Base-by-base conservation (phyloP, 2,113 vertebrate species). In the Melospiza georgiana region DNA sequence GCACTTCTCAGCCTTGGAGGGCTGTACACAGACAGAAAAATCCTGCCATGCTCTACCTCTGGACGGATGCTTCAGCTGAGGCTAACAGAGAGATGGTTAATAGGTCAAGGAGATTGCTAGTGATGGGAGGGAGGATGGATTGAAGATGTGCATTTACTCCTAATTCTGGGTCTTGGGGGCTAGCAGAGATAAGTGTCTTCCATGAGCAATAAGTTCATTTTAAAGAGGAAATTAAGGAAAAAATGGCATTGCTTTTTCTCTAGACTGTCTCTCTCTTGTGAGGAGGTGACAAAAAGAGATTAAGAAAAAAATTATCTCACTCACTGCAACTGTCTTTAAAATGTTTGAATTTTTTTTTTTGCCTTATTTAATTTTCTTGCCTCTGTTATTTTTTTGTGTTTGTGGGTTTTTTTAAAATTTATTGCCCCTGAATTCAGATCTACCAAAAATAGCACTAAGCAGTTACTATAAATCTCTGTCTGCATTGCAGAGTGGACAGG, bases 91-190 rank as follows among this genome's bases (percentile, higher is more conserved):
- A 66, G 59, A 72, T 39, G 30, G 69, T 65, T 94, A 88, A 93
- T 89, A 90, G 90, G 78, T 94, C 90, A 96, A 90, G 83, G 82
- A 91, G 72, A 90, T 89, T 96, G 76, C 31, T 87, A 57, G 55
- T 67, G 89, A 90, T 77, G 84, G 65, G 62, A 95, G 12, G 72
- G 74, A 41, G 41, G 41, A 41, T 91, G 84, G 75, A 93, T 33
- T 92, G 81, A 90, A 79, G 48, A 65, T 74, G 63, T 65, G 44
- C 51, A 74, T 93, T 95, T 88, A 82, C 17, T 87, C 39, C 33
- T 77, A 71, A n/a, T 67, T 88, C n/a, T 87, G 21, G 4, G 31
- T 89, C 37, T 51, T 66, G n/a, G 10, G 11, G 16, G 37, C 62
- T 87, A 84, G 66, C 44, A 88, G 72, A 90, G 17, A 62, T 17